Evolutionary conservation across 2,888 invertebrate genomes (phyloP).

Genomic region (Clistopyga incitator): DNA sequence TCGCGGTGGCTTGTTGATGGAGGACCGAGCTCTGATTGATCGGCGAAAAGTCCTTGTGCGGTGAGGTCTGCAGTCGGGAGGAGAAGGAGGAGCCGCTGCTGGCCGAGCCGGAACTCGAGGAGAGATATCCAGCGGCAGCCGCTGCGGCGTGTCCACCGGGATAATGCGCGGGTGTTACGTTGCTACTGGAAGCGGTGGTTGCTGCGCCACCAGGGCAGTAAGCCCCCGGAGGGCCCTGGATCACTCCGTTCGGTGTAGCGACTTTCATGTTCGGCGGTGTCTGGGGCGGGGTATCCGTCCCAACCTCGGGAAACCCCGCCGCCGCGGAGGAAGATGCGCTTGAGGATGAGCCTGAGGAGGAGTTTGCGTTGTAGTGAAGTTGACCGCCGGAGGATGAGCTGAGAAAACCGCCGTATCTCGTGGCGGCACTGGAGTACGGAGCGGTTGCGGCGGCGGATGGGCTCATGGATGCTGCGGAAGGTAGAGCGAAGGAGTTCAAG

Average conservation of each 20-base stretch:
- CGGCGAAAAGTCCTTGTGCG: conserved; percentile 83
- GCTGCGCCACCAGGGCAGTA: conserved; percentile 88
- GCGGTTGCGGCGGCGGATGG: conserved; percentile 83
- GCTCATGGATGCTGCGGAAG: conserved; percentile 82
- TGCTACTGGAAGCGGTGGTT: conserved; percentile 79
- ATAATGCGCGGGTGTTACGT: conserved; percentile 78
- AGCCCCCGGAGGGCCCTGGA: conserved; percentile 87
- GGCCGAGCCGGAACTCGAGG: conserved; percentile 86
- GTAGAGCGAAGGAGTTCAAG: conserved; percentile 80
- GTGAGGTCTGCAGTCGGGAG: conserved; percentile 84
- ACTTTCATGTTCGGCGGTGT: conserved; percentile 97
- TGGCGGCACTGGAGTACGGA: conserved; percentile 83
- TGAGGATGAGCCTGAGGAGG: conserved; percentile 80
- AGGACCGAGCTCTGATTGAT: conserved; percentile 81
- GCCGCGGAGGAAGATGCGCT: conserved; percentile 88
- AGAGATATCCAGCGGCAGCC: conserved; percentile 85
- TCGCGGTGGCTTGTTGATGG: conserved; percentile 82
- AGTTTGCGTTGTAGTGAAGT: conserved; percentile 82
- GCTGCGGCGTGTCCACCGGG: conserved; percentile 82
- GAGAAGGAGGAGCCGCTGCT: conserved; percentile 85
- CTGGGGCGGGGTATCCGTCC: conserved; percentile 95
- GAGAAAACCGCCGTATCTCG: conserved; percentile 84
- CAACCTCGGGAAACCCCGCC: conserved; percentile 94
- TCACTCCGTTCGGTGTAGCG: conserved; percentile 87
- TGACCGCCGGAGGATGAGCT: conserved; percentile 82